Base-by-base conservation (phyloP, 2,113 vertebrate genomes). In the Proteles cristata region DNA sequence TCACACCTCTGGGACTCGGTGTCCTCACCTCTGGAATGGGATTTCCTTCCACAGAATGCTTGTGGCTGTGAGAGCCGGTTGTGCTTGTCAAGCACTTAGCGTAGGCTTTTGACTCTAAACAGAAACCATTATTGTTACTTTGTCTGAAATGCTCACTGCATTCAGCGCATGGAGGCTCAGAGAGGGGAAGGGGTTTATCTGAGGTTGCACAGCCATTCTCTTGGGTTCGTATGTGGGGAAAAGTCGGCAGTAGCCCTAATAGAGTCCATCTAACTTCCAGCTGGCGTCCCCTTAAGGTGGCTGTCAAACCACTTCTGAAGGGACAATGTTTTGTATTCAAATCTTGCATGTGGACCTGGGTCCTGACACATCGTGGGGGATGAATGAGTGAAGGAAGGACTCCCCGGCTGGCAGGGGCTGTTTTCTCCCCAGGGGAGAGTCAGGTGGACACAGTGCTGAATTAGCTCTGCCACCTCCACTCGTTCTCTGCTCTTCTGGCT, bases 171-270 rank as follows among this genome's bases (percentile, higher is more conserved):
- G 77, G 74, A 77, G 77, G 10, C 16, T 33, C 26, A 66, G 25
- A 74, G 50, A 88, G 19, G 69, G 14, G 3, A 19, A 39, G 8
- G 66, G 23, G 26, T 50, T 65, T 73, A 84, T 11, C 23, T 84
- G 26, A 73, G 23, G 19, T 73, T 61, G 10, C 39, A 79, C 1
- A 50, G 66, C 12, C 76, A 31, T 83, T n/a, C 69, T 65, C 16
- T 1, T 21, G 45, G 14, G 65, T 55, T 2, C 33, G 0, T n/a
- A 11, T 26, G 7, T 35, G 15, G 45, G 28, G 14, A 1, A 1
- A 1, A 55, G 35, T 15, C 23, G 7, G 10, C 15, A 16, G 28
- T 65, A 55, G 33, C 48, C 76, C 7, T 69, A 23, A 35, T 25
- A 43, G 0, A 53, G 45, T 73, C 25, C 11, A 14, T 87, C 19